Evolutionary conservation across 1,140 invertebrate species (phyloP).

Genomic region (Branchinecta lindahli): DNA sequence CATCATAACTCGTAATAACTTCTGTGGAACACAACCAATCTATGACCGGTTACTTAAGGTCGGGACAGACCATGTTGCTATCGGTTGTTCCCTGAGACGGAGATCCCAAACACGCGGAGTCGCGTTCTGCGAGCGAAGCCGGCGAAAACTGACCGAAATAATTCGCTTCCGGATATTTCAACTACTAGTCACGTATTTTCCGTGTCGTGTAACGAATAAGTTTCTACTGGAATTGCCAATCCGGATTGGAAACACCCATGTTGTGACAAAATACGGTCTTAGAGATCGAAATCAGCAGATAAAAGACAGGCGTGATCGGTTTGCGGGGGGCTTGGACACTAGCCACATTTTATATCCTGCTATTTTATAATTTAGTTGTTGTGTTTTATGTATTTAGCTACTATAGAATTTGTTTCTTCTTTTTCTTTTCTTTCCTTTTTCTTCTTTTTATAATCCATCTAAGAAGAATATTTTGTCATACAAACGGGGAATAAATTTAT

Average conservation of each 20-base stretch:
- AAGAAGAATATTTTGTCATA: not conserved
- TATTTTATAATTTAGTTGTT: not conserved
- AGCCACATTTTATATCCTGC: not conserved
- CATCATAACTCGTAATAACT: no score
- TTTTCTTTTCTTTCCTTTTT: slow-evolving; percentile 6
- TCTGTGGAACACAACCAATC: no score
- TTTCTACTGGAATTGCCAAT: slow-evolving; percentile 5
- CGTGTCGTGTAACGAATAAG: no score
- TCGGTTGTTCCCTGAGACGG: no score
- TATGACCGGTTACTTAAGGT: no score
- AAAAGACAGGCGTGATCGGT: slow-evolving; percentile 4
- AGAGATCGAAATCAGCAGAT: not conserved
- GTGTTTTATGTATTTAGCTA: slow-evolving; percentile 6
- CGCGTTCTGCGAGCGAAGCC: no score
- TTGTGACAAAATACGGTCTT: slow-evolving; percentile 5
- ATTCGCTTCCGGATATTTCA: no score
- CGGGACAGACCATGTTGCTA: no score
- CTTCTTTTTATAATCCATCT: not conserved
- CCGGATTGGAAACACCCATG: slow-evolving; percentile 8
- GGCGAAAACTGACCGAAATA: no score
- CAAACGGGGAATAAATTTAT: slow-evolving; percentile 2
- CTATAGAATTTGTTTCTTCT: not conserved
- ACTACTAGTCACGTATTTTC: no score
- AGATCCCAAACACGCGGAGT: no score
- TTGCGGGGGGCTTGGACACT: slow-evolving; percentile 7